phyloP scores from a whole-genome alignment of 1,140 invertebrate genomes.

The Asobara japonica region DNA sequence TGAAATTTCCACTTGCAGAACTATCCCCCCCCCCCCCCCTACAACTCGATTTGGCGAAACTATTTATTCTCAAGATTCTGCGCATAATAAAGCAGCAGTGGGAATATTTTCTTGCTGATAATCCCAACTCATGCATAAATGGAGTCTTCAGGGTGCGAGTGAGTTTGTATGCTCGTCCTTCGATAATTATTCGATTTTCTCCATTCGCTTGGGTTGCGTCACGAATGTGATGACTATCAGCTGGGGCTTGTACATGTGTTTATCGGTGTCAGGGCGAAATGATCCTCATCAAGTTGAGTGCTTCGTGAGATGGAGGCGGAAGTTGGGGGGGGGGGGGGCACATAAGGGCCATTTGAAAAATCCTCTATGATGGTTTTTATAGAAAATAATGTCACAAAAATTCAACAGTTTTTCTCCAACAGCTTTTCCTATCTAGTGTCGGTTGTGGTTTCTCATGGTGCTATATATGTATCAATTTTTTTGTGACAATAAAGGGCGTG shows the following conservation, averaged over 20 bases:
- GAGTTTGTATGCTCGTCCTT: background rate
- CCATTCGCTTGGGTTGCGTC: background rate
- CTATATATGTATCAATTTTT: no score
- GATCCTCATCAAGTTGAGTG: conserved; percentile 62
- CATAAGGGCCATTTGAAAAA: no score
- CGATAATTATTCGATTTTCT: conserved; percentile 1
- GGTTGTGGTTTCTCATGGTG: no score
- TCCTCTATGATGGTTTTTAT: no score
- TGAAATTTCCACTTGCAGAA: background rate
- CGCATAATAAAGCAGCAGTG: background rate
- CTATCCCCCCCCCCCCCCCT: no score
- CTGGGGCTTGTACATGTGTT: background rate
- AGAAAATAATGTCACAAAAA: no score
- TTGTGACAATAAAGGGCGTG: no score
- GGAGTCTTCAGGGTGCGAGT: background rate
- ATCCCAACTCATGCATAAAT: conserved; percentile 12
- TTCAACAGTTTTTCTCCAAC: no score
- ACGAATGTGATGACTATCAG: background rate
- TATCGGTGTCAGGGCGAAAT: background rate
- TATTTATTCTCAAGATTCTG: background rate
- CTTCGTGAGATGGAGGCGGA: conserved; percentile 57
- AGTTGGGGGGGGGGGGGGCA: no score
- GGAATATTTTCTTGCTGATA: background rate
- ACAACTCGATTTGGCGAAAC: background rate
- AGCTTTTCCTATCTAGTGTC: no score